Conservation (phyloP, 2,113 vertebrate species). For the Delphinapterus leucas region DNA sequence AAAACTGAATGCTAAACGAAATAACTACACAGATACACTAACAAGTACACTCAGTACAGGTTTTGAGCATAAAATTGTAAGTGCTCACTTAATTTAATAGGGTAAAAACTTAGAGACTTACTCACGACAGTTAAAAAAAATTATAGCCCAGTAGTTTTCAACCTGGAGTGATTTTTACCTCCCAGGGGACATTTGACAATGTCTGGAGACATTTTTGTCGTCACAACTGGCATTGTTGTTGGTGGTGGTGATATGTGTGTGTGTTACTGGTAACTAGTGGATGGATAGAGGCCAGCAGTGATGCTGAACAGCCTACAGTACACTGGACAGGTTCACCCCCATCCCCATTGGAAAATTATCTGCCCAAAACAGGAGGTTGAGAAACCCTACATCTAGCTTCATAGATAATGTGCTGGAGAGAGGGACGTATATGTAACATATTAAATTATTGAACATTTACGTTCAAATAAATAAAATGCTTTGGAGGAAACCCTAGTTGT, state of each 20-base stretch:
- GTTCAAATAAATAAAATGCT: neutral
- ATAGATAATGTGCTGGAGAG: neutral
- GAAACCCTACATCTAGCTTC: neutral
- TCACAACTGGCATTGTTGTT: neutral
- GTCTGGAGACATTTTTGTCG: neutral
- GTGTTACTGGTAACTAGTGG: neutral
- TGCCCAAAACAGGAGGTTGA: neutral
- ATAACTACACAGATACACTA: neutral
- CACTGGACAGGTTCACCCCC: neutral
- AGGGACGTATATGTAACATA: neutral
- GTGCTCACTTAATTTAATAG: neutral
- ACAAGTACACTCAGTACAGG: neutral
- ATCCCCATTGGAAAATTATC: neutral
- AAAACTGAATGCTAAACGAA: neutral
- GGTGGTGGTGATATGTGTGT: neutral
- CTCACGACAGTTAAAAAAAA: neutral
- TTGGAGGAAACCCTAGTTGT: neutral
- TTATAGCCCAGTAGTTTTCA: neutral
- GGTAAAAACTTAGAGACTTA: neutral
- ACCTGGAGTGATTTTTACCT: neutral
- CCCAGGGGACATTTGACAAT: neutral
- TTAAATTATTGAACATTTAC: neutral
- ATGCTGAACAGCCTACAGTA: neutral
- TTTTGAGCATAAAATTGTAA: neutral
- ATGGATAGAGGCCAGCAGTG: neutral